These are phyloP conservation scores for Disparrhopalites patrizii DNA, from an alignment of 2,888 invertebrate species.

Conservation along the genomic window DNA sequence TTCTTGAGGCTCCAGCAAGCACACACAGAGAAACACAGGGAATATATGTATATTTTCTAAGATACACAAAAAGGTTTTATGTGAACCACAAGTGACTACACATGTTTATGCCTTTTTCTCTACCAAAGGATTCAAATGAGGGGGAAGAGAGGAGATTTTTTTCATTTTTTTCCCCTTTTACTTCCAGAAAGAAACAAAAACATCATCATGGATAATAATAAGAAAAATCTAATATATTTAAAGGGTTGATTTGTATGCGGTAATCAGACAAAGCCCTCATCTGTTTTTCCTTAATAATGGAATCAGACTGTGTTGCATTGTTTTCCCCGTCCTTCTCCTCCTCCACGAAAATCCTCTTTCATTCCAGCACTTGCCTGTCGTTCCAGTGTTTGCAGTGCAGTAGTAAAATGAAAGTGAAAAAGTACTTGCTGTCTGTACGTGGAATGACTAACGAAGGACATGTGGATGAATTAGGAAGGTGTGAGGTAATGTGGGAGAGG, in stretches of 20 bases:
- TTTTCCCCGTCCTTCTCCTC: neutral
- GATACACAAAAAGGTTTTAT: neutral
- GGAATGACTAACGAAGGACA: no score
- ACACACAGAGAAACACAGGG: neutral
- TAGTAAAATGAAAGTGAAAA: no score
- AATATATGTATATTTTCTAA: neutral
- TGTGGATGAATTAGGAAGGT: no score
- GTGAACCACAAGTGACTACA: neutral
- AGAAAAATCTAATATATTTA: neutral
- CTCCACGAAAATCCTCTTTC: neutral
- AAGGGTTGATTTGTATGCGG: no score
- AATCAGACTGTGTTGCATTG: conserved; percentile 28
- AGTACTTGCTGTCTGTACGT: no score
- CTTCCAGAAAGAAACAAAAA: no score
- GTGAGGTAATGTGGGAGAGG: no score
- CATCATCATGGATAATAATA: no score
- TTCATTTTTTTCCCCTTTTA: no score
- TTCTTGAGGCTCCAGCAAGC: neutral
- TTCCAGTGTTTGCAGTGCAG: no score
- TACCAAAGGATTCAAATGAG: neutral
- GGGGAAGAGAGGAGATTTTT: no score
- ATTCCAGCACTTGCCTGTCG: neutral
- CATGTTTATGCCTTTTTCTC: neutral
- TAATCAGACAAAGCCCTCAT: neutral
- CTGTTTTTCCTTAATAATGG: conserved; percentile 11